A percentile compares a stretch with the other conserved stretches of the same genome.
These are phyloP conservation scores for Hybognathus amarus DNA, from an alignment of 2,797 vertebrate genomes.

Conservation along the genomic window DNA sequence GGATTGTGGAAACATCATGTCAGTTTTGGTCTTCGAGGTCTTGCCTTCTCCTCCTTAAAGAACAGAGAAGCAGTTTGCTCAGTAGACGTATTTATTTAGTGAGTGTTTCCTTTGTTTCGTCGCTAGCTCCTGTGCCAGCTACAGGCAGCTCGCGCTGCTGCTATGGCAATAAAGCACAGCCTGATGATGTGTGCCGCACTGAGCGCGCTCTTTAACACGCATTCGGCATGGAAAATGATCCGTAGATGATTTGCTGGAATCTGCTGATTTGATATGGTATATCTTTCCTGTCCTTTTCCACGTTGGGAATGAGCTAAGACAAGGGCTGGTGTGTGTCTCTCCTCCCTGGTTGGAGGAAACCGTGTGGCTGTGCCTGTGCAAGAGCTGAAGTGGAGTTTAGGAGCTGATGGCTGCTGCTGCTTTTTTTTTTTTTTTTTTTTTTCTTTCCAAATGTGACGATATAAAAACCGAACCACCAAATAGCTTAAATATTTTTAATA, in stretches of 20 bases:
- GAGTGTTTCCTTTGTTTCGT: conserved; percentile 40
- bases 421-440: too few species aligned
- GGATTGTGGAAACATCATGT: conserved; percentile 99
- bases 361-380: conserved; percentile 7
- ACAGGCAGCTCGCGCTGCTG: conserved; percentile 47
- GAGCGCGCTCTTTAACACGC: conserved; percentile 36
- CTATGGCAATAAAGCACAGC: conserved; percentile 47
- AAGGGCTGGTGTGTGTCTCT: conserved; percentile 1
- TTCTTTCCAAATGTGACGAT: neutral
- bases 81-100: conserved; percentile 12
- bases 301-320: conserved; percentile 14
- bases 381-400: conserved; percentile 30
- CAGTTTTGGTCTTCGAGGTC: conserved; percentile 67
- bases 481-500: neutral
- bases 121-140: conserved; percentile 44
- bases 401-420: conserved; percentile 35
- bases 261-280: neutral
- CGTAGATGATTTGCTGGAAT: conserved; percentile 11
- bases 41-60: conserved; percentile 31
- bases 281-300: conserved; percentile 16
- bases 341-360: conserved; percentile 31
- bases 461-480: neutral
- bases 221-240: conserved; percentile 39
- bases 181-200: conserved; percentile 32
- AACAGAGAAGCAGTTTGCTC: conserved; percentile 11